Conservation (phyloP, 2,888 invertebrate genomes). For the Aporophyla nigra region DNA sequence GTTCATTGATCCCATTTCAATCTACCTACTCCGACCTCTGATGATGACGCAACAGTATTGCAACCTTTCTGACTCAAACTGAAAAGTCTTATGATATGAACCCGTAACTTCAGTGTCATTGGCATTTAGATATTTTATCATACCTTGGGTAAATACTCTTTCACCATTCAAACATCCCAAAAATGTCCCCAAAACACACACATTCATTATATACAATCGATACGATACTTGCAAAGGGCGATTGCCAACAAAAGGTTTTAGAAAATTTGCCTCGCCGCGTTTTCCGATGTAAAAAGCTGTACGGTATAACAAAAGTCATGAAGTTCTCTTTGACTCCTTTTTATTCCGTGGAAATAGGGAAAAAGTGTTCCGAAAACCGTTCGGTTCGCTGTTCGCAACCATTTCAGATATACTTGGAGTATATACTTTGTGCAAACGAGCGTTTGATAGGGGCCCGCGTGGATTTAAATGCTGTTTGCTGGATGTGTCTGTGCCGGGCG, state of each 20-base stretch:
- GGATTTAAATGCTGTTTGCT: constrained; percentile 68
- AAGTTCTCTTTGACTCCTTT: constrained; percentile 86
- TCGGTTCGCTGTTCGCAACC: constrained; percentile 82
- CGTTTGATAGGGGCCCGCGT: constrained; percentile 83
- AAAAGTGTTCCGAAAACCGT: constrained; percentile 88
- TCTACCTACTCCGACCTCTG: no score
- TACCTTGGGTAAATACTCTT: neutral
- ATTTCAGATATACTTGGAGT: constrained; percentile 84
- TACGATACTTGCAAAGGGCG: constrained; percentile 64
- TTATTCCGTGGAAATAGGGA: constrained; percentile 88
- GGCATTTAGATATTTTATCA: neutral
- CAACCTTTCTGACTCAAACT: no score
- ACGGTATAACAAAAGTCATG: constrained; percentile 88
- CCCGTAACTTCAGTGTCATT: neutral
- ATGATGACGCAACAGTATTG: no score
- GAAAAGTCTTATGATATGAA: neutral
- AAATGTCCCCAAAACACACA: constrained; percentile 45
- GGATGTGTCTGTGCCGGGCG: constrained; percentile 48
- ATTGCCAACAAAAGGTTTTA: constrained; percentile 70
- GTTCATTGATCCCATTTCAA: no score
- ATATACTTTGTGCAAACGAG: constrained; percentile 89
- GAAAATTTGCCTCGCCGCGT: constrained; percentile 72
- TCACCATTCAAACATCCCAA: neutral
- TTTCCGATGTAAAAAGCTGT: constrained; percentile 77
- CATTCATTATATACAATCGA: constrained; percentile 62